Percentiles rank a stretch among this genome's conserved stretches.
phyloP scores from a whole-genome alignment of 2,888 invertebrate species.

The Andrena trimmerana region DNA sequence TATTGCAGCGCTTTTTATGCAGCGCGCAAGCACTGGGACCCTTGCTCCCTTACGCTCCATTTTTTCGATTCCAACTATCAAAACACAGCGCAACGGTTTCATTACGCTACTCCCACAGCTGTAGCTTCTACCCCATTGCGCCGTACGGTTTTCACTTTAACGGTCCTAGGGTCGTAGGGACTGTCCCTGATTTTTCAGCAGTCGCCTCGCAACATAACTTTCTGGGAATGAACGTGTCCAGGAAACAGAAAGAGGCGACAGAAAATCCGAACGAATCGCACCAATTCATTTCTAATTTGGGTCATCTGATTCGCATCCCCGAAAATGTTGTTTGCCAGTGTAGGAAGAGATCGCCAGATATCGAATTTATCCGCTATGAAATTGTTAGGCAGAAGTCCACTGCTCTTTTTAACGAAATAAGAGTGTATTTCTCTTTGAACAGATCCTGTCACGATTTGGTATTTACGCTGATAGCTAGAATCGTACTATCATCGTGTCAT shows the following conservation, averaged over 20 bases:
- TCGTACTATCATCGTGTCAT: neutral
- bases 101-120: neutral
- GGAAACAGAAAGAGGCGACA: too few species aligned
- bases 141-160: neutral
- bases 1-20: slow-evolving; percentile 27
- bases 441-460: too few species aligned
- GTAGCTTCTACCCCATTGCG: neutral
- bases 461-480: neutral
- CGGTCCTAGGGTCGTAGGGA: neutral
- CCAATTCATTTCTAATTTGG: neutral
- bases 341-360: neutral
- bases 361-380: neutral
- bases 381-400: too few species aligned
- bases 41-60: neutral
- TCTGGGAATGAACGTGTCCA: neutral
- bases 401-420: neutral
- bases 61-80: neutral
- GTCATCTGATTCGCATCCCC: neutral
- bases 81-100: neutral
- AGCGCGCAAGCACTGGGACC: neutral
- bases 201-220: neutral
- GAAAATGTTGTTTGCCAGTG: too few species aligned
- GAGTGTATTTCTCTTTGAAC: neutral
- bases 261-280: neutral
- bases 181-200: neutral